Evolutionary conservation across 2,888 invertebrate genomes (phyloP).

Genomic region (Abrostola tripartita): DNA sequence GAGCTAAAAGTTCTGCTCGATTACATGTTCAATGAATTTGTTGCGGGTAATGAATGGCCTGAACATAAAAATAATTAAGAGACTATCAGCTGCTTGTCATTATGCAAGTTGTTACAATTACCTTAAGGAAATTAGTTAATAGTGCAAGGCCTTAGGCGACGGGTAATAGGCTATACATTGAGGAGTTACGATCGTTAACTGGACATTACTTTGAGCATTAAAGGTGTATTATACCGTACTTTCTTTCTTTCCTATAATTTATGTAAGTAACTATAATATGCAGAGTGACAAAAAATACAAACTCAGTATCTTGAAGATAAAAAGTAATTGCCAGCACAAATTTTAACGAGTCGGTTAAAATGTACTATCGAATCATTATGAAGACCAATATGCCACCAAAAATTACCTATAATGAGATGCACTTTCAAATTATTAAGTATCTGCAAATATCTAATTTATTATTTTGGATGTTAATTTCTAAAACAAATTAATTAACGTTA

Average conservation of each 20-base stretch:
- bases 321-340: too few relatives aligned
- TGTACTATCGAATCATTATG: too few relatives aligned
- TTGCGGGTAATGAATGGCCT: not conserved
- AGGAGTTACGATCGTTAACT: not conserved
- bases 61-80: not conserved
- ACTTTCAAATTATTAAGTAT: too few relatives aligned
- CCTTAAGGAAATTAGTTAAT: slow-evolving; percentile 1
- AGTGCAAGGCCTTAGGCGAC: not conserved
- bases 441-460: too few relatives aligned
- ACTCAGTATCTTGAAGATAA: too few relatives aligned
- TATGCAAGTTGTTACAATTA: not conserved
- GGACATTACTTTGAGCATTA: not conserved
- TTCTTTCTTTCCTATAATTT: slow-evolving; percentile 1
- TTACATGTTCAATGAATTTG: not conserved
- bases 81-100: not conserved
- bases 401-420: too few relatives aligned
- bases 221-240: not conserved
- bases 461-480: too few relatives aligned
- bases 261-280: not conserved
- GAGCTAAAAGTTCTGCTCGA: not conserved
- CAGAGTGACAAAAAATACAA: too few relatives aligned
- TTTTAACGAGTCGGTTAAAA: too few relatives aligned
- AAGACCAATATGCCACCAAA: too few relatives aligned
- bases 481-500: too few relatives aligned
- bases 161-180: not conserved